These are phyloP conservation scores for Phenganax stokvisi DNA, from an alignment of 92 coral and sea anemone genomes.

Conservation along the genomic window DNA sequence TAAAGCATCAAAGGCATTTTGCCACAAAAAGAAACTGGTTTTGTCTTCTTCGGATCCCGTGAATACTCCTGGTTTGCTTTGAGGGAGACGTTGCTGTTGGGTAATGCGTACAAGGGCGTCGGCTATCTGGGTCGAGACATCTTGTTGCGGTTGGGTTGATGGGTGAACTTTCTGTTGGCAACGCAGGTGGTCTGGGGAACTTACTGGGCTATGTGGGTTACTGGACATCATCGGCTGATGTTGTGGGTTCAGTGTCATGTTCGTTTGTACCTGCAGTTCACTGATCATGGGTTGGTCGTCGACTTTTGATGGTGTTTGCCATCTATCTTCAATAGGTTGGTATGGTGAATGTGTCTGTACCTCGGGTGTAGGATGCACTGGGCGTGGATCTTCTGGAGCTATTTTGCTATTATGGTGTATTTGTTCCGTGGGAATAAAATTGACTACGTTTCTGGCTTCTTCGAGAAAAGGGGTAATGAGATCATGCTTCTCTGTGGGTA, in stretches of 20 bases:
- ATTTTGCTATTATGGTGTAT: not conserved
- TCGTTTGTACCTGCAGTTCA: not conserved
- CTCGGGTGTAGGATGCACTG: not conserved
- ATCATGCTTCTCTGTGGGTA: conserved; percentile 1
- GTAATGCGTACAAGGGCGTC: conserved; percentile 48
- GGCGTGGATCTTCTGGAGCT: not conserved
- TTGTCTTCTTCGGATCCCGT: conserved; percentile 57
- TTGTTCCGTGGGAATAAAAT: not conserved
- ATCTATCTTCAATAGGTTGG: not conserved
- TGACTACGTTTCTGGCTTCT: not conserved
- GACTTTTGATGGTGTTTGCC: not conserved
- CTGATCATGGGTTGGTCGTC: not conserved
- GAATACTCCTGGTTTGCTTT: conserved; percentile 50
- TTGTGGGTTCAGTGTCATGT: not conserved
- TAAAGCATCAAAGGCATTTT: conserved; percentile 45
- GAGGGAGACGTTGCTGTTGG: conserved; percentile 53
- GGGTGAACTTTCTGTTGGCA: not conserved
- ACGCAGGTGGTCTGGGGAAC: not conserved
- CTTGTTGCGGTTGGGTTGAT: not conserved
- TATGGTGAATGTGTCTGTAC: conserved; percentile 1
- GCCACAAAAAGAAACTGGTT: conserved; percentile 52
- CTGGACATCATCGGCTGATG: not conserved
- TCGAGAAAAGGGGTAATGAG: not conserved
- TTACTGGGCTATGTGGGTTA: not conserved
- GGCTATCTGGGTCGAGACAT: conserved; percentile 15